phyloP scores from a whole-genome alignment of 2,888 invertebrate genomes.

The Ophion obscuratus region DNA sequence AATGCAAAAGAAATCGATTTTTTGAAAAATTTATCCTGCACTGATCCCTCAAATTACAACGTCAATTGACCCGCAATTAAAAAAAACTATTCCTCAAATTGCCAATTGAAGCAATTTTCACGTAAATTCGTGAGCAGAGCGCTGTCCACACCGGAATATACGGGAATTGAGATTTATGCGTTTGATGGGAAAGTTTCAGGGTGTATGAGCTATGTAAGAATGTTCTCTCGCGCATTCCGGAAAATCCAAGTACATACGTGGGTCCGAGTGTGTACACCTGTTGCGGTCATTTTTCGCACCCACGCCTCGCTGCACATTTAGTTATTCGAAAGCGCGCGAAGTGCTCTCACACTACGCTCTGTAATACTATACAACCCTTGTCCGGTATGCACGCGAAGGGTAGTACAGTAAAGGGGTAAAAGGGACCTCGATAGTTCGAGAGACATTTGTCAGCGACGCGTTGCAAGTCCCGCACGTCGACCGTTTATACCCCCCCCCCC shows the following conservation, averaged over 20 bases:
- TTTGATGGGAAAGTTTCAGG: background rate
- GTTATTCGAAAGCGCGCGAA: conserved; percentile 22
- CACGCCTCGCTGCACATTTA: conserved; percentile 20
- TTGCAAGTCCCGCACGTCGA: conserved; percentile 17
- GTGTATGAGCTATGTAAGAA: conserved; percentile 1
- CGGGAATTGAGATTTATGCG: background rate
- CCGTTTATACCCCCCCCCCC: conserved; percentile 1
- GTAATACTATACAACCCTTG: conserved; percentile 21
- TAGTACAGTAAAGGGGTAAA: background rate
- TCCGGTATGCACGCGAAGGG: background rate
- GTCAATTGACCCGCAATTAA: too few relatives aligned
- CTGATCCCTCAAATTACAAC: too few relatives aligned
- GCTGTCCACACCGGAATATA: too few relatives aligned
- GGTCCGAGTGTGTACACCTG: conserved; percentile 64
- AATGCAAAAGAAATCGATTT: too few relatives aligned
- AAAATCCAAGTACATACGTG: conserved; percentile 31
- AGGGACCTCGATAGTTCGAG: conserved; percentile 46
- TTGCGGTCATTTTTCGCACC: conserved; percentile 54
- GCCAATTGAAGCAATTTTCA: too few relatives aligned
- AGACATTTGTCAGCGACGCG: conserved; percentile 59
- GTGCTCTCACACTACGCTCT: conserved; percentile 8
- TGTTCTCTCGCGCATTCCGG: conserved; percentile 5
- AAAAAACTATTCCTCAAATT: too few relatives aligned
- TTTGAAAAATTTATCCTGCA: too few relatives aligned
- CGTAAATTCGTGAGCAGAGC: too few relatives aligned